A percentile compares a stretch with the other conserved stretches of the same genome.
These are phyloP conservation scores for Merluccius polli DNA, from an alignment of 2,797 vertebrate genomes.

Conservation along the genomic window DNA sequence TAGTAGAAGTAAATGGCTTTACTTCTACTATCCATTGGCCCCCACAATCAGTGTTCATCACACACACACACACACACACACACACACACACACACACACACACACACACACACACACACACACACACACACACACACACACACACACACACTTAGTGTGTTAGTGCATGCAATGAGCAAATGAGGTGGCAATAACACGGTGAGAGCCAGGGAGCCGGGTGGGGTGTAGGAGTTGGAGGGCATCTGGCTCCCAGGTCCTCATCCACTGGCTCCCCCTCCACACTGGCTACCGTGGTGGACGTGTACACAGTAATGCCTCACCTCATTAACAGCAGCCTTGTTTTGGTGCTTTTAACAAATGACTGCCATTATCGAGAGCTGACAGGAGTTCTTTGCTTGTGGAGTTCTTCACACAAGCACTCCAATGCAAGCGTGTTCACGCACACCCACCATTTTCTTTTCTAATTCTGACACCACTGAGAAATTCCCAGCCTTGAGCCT, in stretches of 20 bases:
- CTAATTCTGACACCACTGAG: too few species aligned
- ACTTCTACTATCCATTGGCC: background rate
- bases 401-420: too few species aligned
- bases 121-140: conserved; percentile 10
- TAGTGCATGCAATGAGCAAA: background rate
- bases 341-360: background rate
- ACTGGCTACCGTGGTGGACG: background rate
- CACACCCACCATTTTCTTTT: too few species aligned
- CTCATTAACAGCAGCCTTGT: background rate
- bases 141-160: background rate
- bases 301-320: background rate
- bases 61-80: conserved; percentile 7
- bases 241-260: background rate
- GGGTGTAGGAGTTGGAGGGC: background rate
- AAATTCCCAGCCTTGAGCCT: too few species aligned
- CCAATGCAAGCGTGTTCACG: too few species aligned
- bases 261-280: background rate
- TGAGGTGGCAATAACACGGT: background rate
- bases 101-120: conserved; percentile 9
- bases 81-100: conserved; percentile 1
- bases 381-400: too few species aligned
- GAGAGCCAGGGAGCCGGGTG: background rate
- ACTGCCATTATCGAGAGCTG: background rate
- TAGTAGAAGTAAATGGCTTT: background rate
- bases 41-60: background rate